Conservation (phyloP, 1,140 invertebrate species). For the Leptonema lineaticorne region DNA sequence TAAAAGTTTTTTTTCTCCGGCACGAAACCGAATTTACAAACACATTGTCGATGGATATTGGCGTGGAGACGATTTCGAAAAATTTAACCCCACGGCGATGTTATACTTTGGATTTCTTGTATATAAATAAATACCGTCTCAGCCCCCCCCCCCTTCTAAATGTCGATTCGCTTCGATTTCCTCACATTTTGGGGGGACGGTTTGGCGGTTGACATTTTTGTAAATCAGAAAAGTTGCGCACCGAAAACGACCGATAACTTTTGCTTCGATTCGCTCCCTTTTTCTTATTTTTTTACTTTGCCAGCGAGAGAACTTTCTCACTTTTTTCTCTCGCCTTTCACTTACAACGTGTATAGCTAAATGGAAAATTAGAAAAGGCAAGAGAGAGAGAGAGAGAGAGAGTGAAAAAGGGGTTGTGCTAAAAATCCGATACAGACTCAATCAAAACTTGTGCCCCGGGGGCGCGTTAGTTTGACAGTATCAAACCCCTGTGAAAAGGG, state of each 20-base stretch:
- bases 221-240: background rate
- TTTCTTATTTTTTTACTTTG: background rate
- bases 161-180: no score
- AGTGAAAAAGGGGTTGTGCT: background rate
- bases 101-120: no score
- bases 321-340: background rate
- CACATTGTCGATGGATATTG: background rate
- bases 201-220: background rate
- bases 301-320: no score
- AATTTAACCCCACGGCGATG: background rate
- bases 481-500: background rate
- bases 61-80: background rate
- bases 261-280: no score
- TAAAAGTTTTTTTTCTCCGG: background rate
- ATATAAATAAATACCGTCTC: no score
- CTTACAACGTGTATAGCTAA: background rate
- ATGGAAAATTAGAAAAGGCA: conserved; percentile 1
- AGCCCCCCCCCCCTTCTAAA: no score
- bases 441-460: conserved; percentile 6
- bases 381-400: no score
- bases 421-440: conserved; percentile 5
- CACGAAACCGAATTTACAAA: no score
- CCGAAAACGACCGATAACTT: background rate
- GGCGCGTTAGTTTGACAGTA: background rate
- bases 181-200: background rate